Evolutionary conservation across 2,113 vertebrate species (phyloP).

Genomic region (Aegotheles bennettii): DNA sequence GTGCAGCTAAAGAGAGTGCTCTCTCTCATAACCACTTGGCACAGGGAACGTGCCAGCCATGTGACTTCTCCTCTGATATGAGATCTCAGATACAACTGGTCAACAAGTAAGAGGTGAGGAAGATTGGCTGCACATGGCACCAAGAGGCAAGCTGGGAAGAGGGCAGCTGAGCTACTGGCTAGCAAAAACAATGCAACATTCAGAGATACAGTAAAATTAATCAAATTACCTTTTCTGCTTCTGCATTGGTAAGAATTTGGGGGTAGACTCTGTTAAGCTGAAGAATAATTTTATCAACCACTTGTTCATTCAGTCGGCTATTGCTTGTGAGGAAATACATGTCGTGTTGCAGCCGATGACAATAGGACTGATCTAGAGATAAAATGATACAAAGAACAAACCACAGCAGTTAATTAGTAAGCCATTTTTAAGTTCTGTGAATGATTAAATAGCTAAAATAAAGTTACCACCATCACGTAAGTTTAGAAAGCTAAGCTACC

Average conservation of each 20-base stretch:
- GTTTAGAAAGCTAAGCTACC: not conserved
- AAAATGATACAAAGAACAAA: not conserved
- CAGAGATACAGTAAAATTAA: not conserved
- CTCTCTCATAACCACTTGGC: not conserved
- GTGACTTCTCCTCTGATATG: not conserved
- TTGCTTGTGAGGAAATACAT: constrained; percentile 80
- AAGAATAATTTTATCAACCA: constrained; percentile 90
- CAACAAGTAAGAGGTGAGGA: not conserved
- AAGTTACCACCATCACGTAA: not conserved
- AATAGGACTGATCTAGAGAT: constrained; percentile 74
- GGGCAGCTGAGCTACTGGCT: not conserved
- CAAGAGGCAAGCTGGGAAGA: fast-evolving
- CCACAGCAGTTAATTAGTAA: not conserved
- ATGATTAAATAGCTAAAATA: not conserved
- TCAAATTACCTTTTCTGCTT: constrained; percentile 86
- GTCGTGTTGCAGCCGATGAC: constrained; percentile 86
- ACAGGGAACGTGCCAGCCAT: not conserved
- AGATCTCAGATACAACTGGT: not conserved
- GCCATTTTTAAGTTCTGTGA: not conserved
- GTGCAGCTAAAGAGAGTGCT: not conserved
- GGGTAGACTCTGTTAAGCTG: constrained; percentile 97
- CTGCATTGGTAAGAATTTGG: constrained; percentile 91
- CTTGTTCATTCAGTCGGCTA: constrained; percentile 82
- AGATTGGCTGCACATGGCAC: not conserved
- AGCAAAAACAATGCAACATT: not conserved